Conservation (phyloP, 1,140 invertebrate species). For the Hycleus phaleratus region DNA sequence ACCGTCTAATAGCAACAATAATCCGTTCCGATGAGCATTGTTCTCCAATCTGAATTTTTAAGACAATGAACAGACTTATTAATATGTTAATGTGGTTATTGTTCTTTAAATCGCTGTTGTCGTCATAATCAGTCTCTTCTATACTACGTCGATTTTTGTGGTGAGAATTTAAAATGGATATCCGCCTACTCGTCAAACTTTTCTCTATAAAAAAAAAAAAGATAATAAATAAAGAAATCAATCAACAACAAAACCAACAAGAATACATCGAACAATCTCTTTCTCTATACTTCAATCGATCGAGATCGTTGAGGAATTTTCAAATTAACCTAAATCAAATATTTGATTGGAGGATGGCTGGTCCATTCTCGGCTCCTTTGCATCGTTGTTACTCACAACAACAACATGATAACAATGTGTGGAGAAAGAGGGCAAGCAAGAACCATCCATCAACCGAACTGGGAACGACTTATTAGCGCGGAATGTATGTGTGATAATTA, state of each 20-base stretch:
- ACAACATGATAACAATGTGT: not conserved
- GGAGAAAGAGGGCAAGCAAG: constrained; percentile 1
- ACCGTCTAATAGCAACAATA: not conserved
- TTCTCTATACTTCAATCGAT: too few species aligned
- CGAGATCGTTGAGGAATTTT: constrained; percentile 9
- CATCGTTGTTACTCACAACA: too few species aligned
- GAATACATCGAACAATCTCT: too few species aligned
- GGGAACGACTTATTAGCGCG: constrained; percentile 24
- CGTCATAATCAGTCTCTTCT: not conserved
- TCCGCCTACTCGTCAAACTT: constrained; percentile 3
- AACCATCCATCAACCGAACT: constrained; percentile 20
- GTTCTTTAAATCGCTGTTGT: constrained; percentile 7
- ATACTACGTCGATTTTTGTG: too few species aligned
- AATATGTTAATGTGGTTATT: constrained; percentile 13
- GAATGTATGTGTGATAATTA: constrained; percentile 29
- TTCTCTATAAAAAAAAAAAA: not conserved
- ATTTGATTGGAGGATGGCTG: constrained; percentile 16
- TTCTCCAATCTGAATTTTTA: not conserved
- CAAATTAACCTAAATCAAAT: constrained; percentile 19
- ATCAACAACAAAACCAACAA: too few species aligned
- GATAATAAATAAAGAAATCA: too few species aligned
- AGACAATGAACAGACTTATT: constrained; percentile 10
- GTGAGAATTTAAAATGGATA: too few species aligned
- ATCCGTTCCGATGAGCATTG: constrained; percentile 3
- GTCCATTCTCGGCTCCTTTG: not conserved